Percentiles rank a stretch among this genome's conserved stretches.
Conservation (phyloP, 2,888 invertebrate species). For the Aphodius granarius region DNA sequence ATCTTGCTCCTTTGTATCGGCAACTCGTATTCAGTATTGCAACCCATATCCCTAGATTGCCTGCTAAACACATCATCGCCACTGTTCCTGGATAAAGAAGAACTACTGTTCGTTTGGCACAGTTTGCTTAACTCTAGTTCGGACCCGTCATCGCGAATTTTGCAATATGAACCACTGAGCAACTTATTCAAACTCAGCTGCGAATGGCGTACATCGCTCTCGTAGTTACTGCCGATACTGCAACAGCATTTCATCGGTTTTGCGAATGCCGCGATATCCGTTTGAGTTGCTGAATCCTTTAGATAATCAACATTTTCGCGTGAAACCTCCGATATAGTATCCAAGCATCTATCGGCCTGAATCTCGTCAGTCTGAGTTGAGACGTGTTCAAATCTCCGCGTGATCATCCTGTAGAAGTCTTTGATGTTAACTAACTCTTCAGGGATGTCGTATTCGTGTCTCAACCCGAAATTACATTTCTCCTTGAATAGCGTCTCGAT, state of each 20-base stretch:
- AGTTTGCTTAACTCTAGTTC: constrained; percentile 3
- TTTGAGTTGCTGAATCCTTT: constrained; percentile 21
- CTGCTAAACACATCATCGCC: not conserved
- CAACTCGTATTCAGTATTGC: not conserved
- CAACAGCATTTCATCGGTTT: constrained; percentile 20
- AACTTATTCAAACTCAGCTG: not conserved
- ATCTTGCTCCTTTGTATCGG: not conserved
- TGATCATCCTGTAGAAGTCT: not conserved
- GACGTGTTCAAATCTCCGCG: constrained; percentile 3
- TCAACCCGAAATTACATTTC: not conserved
- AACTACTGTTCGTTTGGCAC: not conserved
- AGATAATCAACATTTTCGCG: constrained; percentile 10
- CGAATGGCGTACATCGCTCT: not conserved
- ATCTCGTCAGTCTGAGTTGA: constrained; percentile 19
- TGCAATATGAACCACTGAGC: not conserved
- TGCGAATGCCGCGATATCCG: not conserved
- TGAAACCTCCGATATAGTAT: constrained; percentile 8
- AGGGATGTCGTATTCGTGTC: not conserved
- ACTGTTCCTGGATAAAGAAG: not conserved
- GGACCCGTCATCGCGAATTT: not conserved
- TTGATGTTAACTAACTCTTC: not conserved
- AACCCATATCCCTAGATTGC: not conserved
- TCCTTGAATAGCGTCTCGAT: constrained; percentile 9
- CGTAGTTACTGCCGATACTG: constrained; percentile 23
- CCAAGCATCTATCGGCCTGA: not conserved